phyloP scores from a whole-genome alignment of 2,797 vertebrate genomes.

The Pipistrellus pipistrellus region DNA sequence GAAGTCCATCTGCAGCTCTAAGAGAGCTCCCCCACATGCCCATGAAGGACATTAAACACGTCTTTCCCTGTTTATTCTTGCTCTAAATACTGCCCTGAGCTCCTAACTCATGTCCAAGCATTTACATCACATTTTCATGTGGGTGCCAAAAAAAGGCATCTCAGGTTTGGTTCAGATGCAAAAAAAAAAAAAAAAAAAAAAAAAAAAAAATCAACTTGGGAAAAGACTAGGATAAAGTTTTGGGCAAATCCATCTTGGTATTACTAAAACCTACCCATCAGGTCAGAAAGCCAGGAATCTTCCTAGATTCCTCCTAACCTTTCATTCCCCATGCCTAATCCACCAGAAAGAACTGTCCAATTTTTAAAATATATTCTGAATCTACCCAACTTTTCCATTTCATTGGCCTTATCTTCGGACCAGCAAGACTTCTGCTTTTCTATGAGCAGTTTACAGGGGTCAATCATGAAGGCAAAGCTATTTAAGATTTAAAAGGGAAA shows the following conservation, averaged over 20 bases:
- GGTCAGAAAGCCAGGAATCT: background rate
- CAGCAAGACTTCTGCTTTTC: background rate
- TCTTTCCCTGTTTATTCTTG: background rate
- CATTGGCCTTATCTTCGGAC: background rate
- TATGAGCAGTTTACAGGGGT: background rate
- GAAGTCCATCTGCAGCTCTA: background rate
- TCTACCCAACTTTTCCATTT: background rate
- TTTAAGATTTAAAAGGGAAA: background rate
- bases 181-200: background rate
- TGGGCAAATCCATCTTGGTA: background rate
- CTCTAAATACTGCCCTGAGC: background rate
- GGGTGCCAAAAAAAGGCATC: background rate
- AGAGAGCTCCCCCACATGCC: background rate
- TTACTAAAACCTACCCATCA: background rate
- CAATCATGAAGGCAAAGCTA: background rate
- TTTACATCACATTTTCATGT: background rate
- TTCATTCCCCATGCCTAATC: background rate
- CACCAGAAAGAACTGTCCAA: background rate
- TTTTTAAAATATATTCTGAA: background rate
- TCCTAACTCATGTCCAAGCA: too few species aligned
- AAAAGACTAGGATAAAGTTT: background rate
- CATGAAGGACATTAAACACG: background rate
- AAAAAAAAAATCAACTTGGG: background rate
- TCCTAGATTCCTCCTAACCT: background rate
- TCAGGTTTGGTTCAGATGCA: background rate